Conservation (phyloP, 2,888 invertebrate species). For the Drosophila prolongata region DNA sequence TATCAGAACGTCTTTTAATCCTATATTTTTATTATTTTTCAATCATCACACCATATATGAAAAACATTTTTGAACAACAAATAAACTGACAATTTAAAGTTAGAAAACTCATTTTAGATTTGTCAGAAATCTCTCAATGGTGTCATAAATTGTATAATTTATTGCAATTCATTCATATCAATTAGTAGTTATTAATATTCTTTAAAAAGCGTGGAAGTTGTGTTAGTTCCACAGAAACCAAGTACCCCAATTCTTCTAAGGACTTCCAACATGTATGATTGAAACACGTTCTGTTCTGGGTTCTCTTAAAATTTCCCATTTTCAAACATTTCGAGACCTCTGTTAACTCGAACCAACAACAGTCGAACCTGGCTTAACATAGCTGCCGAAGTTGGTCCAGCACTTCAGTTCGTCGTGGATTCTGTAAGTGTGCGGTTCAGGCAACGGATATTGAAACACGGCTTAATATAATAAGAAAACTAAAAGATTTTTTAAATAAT, state of each 20-base stretch:
- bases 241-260: background rate
- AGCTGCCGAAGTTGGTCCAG: conserved; percentile 9
- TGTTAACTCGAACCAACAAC: conserved; percentile 6
- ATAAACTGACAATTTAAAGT: no score
- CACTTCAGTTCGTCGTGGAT: conserved; percentile 58
- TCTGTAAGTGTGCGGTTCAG: conserved; percentile 45
- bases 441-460: conserved; percentile 26
- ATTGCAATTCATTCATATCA: background rate
- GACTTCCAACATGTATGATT: conserved; percentile 22
- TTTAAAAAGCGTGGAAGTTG: background rate
- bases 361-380: conserved; percentile 6
- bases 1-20: no score
- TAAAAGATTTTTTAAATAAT: background rate
- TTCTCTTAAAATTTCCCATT: conserved; percentile 16
- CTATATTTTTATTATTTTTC: no score
- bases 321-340: background rate
- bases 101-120: no score
- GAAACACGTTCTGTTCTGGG: background rate
- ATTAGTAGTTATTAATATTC: background rate
- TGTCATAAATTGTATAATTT: no score
- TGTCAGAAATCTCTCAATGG: no score
- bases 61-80: no score
- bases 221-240: conserved; percentile 10
- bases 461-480: background rate
- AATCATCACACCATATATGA: no score